Conservation (phyloP, 1,140 invertebrate species). For the Drosophila obscura region DNA sequence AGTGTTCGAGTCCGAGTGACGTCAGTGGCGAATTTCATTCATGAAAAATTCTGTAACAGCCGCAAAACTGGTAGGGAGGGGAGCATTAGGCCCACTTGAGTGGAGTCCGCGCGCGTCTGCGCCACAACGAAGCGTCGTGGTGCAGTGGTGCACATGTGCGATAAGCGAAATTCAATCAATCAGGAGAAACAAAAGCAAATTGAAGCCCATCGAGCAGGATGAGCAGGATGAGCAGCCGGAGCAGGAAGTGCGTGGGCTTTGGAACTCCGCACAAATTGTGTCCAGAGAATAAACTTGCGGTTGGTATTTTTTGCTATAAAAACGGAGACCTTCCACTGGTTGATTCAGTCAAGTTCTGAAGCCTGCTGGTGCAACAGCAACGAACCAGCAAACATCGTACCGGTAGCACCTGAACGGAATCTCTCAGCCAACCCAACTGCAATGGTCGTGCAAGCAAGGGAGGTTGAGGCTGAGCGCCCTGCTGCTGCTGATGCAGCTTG, state of each 20-base stretch:
- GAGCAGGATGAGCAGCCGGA: constrained; percentile 31
- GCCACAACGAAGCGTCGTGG: constrained; percentile 7
- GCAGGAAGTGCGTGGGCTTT: constrained; percentile 8
- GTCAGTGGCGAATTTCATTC: constrained; percentile 48
- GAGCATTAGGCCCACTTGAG: constrained; percentile 39
- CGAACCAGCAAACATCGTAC: neutral
- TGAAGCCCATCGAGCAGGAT: constrained; percentile 54
- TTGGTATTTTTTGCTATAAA: constrained; percentile 53
- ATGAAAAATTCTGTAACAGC: constrained; percentile 5
- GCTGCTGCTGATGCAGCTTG: constrained; percentile 51
- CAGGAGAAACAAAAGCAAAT: constrained; percentile 61
- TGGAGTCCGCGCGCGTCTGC: constrained; percentile 28
- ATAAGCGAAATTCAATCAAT: constrained; percentile 83
- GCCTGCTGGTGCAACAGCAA: constrained; percentile 44
- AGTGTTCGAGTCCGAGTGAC: constrained; percentile 10
- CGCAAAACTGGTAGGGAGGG: neutral
- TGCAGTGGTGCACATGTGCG: constrained; percentile 83
- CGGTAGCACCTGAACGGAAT: constrained; percentile 21
- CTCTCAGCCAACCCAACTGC: neutral
- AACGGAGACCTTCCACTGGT: neutral
- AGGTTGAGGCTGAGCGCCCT: constrained; percentile 55
- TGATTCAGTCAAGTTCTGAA: constrained; percentile 55
- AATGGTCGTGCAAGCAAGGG: constrained; percentile 42
- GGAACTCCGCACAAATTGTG: too few relatives aligned
- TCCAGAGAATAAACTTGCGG: neutral